Evolutionary conservation across 2,113 vertebrate species (phyloP).

Genomic region (Sisor rabdophorus): DNA sequence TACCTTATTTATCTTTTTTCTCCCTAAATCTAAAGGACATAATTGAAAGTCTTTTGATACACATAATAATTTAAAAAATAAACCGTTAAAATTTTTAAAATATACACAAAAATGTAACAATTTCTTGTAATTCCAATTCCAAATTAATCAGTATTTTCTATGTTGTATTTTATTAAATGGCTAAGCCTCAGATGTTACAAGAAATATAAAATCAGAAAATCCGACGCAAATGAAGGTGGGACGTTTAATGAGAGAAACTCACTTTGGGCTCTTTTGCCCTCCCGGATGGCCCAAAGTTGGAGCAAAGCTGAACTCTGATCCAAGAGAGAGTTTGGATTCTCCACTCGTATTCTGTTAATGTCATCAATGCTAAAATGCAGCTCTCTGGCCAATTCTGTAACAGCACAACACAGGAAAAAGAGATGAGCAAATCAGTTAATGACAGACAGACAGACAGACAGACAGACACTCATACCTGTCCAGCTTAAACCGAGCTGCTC

Average conservation of each 20-base stretch:
- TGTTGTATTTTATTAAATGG: not conserved
- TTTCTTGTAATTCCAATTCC: too few species aligned
- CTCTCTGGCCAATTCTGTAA: constrained; percentile 88
- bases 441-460: not conserved
- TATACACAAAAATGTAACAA: too few species aligned
- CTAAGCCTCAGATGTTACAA: not conserved
- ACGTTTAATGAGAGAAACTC: constrained; percentile 58
- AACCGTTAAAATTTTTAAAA: too few species aligned
- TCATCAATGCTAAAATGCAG: constrained; percentile 91
- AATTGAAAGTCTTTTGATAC: too few species aligned
- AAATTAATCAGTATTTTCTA: not conserved
- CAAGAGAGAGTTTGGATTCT: constrained; percentile 93
- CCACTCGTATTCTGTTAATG: constrained; percentile 93
- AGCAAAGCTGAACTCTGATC: constrained; percentile 90
- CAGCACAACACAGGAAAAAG: not conserved
- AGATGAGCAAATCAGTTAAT: not conserved
- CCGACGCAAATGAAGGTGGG: not conserved
- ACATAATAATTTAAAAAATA: too few species aligned
- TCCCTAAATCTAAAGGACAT: too few species aligned
- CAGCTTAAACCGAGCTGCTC: constrained; percentile 95
- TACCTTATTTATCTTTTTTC: too few species aligned
- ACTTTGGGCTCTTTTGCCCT: constrained; percentile 86
- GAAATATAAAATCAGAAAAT: too few species aligned
- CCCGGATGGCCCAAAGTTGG: constrained; percentile 84
- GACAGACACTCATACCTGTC: constrained; percentile 78